Evolutionary conservation across 92 coral and sea anemone genomes (phyloP).

Genomic region (Palythoa grandis): DNA sequence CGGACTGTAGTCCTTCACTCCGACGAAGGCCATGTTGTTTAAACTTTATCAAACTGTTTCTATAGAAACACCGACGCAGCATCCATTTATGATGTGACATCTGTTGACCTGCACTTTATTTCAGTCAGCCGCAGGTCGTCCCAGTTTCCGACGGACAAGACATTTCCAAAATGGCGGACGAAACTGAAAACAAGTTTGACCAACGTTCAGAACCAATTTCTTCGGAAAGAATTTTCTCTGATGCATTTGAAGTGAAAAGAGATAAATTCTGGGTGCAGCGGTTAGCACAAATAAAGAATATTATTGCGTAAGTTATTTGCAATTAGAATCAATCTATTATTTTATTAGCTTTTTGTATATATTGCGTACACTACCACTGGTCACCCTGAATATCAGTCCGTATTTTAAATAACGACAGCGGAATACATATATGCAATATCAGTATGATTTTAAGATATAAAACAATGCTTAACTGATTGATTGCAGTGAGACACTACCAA

Average conservation of each 20-base stretch:
- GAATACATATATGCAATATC: neutral
- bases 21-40: no score
- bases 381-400: neutral
- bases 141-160: neutral
- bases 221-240: neutral
- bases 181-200: neutral
- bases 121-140: neutral
- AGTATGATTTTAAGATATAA: neutral
- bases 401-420: neutral
- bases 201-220: neutral
- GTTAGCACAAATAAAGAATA: neutral
- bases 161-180: constrained; percentile 14
- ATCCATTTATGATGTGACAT: no score
- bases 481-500: constrained; percentile 19
- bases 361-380: neutral
- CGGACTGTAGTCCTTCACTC: no score
- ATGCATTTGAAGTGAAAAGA: neutral
- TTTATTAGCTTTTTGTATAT: neutral
- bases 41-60: no score
- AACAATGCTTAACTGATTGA: neutral
- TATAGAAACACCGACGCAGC: no score
- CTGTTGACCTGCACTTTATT: no score
- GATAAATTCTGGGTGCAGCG: neutral
- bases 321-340: neutral
- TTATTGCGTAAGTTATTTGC: neutral